These are phyloP conservation scores for Pandemis corylana DNA, from an alignment of 2,888 invertebrate genomes.

Conservation along the genomic window DNA sequence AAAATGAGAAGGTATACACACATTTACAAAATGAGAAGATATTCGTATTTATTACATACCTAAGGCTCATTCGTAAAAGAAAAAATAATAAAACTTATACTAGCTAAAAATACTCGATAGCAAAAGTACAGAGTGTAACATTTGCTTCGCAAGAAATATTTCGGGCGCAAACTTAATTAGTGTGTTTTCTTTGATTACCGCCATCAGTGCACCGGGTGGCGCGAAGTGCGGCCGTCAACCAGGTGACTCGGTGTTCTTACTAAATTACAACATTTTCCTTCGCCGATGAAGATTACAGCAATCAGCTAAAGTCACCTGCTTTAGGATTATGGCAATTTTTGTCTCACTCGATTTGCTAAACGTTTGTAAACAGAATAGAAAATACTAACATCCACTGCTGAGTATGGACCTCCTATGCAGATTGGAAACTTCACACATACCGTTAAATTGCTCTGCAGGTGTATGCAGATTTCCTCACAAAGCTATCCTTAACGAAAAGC, in stretches of 20 bases:
- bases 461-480: no score
- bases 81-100: no score
- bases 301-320: slow-evolving; percentile 18
- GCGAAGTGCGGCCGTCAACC: slow-evolving; percentile 65
- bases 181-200: slow-evolving; percentile 83
- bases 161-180: slow-evolving; percentile 78
- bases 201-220: slow-evolving; percentile 81
- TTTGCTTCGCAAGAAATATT: slow-evolving; percentile 62
- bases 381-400: no score
- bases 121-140: slow-evolving; percentile 26
- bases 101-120: neutral
- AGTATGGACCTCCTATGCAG: no score
- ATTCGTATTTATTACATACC: no score
- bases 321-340: neutral
- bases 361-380: no score
- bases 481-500: no score
- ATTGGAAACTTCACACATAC: no score
- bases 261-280: slow-evolving; percentile 76
- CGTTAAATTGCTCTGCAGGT: no score
- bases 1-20: no score
- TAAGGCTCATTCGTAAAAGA: no score
- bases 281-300: slow-evolving; percentile 56
- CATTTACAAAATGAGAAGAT: no score
- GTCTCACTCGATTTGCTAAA: neutral
- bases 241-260: slow-evolving; percentile 73